Percentiles rank a stretch among this genome's conserved stretches.
Conservation (phyloP, 1,140 invertebrate genomes). For the Papilio machaon region DNA sequence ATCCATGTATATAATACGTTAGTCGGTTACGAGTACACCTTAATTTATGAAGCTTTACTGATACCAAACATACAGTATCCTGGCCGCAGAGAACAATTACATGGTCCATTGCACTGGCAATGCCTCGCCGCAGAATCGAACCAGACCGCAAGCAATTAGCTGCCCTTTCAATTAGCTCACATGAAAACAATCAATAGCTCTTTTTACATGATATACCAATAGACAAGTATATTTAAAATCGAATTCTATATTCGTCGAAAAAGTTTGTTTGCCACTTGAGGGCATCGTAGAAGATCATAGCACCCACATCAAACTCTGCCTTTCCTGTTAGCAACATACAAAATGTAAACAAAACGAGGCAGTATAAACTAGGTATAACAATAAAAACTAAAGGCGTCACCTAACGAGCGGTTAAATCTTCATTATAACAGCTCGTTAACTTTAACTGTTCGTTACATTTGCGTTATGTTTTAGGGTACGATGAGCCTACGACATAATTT, state of each 20-base stretch:
- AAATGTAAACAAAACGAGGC: not conserved
- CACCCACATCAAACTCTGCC: no score
- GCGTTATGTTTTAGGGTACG: no score
- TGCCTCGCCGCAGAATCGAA: constrained; percentile 7
- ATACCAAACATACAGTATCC: not conserved
- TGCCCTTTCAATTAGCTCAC: not conserved
- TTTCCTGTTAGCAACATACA: no score
- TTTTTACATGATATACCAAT: not conserved
- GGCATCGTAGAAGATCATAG: no score
- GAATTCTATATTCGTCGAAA: not conserved
- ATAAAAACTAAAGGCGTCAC: constrained; percentile 15
- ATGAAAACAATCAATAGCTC: not conserved
- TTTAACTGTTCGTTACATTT: constrained; percentile 16
- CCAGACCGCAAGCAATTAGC: not conserved
- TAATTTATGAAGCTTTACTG: not conserved
- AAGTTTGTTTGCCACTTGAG: no score
- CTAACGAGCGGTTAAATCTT: constrained; percentile 18
- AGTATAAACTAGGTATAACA: not conserved
- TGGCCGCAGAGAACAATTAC: not conserved
- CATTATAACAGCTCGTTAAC: constrained; percentile 16
- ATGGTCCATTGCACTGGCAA: not conserved
- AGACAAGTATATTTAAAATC: not conserved
- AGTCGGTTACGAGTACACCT: not conserved
- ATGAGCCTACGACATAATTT: no score
- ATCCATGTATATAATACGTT: not conserved